Conservation (phyloP, 2,113 vertebrate species). For the Aplodontia rufa region DNA sequence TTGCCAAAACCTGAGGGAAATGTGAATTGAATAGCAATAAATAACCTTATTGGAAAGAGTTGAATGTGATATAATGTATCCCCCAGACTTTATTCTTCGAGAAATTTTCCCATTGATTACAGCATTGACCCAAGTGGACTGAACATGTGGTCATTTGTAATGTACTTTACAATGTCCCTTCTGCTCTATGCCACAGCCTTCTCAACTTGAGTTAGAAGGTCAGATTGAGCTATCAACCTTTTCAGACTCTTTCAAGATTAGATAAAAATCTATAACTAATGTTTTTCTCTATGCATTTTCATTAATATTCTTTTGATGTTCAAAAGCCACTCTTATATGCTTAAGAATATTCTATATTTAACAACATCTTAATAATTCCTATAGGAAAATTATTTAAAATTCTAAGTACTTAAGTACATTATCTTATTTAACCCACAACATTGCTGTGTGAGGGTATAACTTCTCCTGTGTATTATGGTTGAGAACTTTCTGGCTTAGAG, state of each 20-base stretch:
- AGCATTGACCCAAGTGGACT: not conserved
- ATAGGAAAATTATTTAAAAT: not conserved
- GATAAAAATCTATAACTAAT: not conserved
- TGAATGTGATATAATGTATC: constrained; percentile 59
- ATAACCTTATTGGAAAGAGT: constrained; percentile 64
- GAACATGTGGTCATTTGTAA: constrained; percentile 42
- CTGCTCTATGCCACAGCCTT: not conserved
- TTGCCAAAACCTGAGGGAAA: constrained; percentile 70
- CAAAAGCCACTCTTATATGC: not conserved
- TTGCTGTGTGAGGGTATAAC: not conserved
- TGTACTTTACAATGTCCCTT: not conserved
- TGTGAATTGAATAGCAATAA: constrained; percentile 67
- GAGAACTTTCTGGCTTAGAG: not conserved
- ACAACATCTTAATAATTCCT: not conserved
- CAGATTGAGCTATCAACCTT: not conserved
- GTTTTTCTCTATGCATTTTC: not conserved
- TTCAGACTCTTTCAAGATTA: not conserved
- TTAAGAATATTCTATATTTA: not conserved
- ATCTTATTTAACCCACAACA: not conserved
- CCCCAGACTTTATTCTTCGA: not conserved
- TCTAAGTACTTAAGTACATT: not conserved
- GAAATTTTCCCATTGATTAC: constrained; percentile 57
- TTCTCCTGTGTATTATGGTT: not conserved
- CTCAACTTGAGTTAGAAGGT: not conserved
- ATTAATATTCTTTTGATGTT: constrained; percentile 6